Base-by-base conservation (phyloP, 35 echinoderm and acorn worm species). In the Heliocidaris erythrogramma region DNA sequence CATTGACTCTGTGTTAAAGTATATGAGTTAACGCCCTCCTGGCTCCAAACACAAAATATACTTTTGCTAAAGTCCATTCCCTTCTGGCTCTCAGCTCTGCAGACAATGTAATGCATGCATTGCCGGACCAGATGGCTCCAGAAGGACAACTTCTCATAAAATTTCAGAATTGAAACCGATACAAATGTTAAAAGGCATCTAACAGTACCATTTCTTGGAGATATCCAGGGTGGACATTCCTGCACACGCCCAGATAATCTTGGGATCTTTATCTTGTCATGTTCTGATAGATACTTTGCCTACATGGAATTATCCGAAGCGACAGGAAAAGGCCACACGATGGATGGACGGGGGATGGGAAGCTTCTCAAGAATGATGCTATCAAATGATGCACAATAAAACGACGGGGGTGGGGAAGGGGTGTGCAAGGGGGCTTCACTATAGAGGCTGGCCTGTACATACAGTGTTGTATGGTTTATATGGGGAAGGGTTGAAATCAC, bases 241-340 rank as follows among this genome's bases (percentile, higher is more conserved):
- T 89, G 87, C 87, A 89, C 47, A 48, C 87, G 31, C 31, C 47
- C 31, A 32, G 31, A 48, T 89, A 89, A 89, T 89, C 87, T 32
- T 24, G 31, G 87, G 87, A 89, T 89, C 87, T 89, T 89, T 89
- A 89, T 32, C 31, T 89, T 89, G 87, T 89, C 87, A 89, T 89
- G 87, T 89, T 48, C 47, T 48, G 47, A 48, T 48, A 89, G 87
- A 32, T 48, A 48, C 87, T 32, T 47, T 48, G 31, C 5, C 31
- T 89, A 89, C 87, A 89, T 89, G 87, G 31, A 47, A 89, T 89
- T 89, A 89, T 89, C 31, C 12, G 87, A 89, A 89, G 87, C 31
- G 87, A 89, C 87, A 89, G 47, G 87, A 7, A 78, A 78, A 78
- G 65, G 65, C 65, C 65, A 78, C 8, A 21, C 65, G 27, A 78